phyloP scores from a whole-genome alignment of 2,888 invertebrate species.

The Marronus borbonicus region DNA sequence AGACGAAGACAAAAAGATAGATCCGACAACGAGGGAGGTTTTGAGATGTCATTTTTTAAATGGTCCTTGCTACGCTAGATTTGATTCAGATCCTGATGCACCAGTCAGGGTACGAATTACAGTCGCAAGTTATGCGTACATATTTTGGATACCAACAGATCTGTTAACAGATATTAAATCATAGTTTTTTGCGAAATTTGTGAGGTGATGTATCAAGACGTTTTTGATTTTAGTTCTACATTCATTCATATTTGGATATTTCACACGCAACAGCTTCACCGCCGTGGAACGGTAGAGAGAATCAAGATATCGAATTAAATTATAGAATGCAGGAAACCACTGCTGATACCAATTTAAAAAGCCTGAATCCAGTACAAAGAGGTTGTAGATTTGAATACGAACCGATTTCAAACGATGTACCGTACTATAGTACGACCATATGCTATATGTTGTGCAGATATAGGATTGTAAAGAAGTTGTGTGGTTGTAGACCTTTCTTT shows the following conservation, averaged over 20 bases:
- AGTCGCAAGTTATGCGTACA: background rate
- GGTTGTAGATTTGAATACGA: conserved; percentile 75
- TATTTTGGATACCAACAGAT: no score
- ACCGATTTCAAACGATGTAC: conserved; percentile 65
- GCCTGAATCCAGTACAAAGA: conserved; percentile 70
- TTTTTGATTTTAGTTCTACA: conserved; percentile 71
- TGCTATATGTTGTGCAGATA: conserved; percentile 75
- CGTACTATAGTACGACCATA: conserved; percentile 74
- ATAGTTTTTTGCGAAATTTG: no score
- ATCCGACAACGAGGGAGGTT: conserved; percentile 45
- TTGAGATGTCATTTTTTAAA: conserved; percentile 69
- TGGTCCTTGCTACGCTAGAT: conserved; percentile 70
- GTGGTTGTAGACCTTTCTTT: conserved; percentile 77
- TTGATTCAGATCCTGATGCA: conserved; percentile 68
- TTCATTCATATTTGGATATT: conserved; percentile 76
- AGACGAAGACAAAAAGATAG: conserved; percentile 37
- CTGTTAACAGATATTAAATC: no score
- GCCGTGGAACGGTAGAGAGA: conserved; percentile 62
- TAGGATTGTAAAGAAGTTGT: conserved; percentile 70
- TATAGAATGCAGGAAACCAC: conserved; percentile 72
- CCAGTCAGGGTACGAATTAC: conserved; percentile 64
- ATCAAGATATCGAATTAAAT: conserved; percentile 69
- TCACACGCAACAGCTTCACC: conserved; percentile 69
- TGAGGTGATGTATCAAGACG: no score
- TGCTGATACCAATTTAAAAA: conserved; percentile 70